phyloP scores from a whole-genome alignment of 2,113 vertebrate species.

The Neodontobutis hainanensis region DNA sequence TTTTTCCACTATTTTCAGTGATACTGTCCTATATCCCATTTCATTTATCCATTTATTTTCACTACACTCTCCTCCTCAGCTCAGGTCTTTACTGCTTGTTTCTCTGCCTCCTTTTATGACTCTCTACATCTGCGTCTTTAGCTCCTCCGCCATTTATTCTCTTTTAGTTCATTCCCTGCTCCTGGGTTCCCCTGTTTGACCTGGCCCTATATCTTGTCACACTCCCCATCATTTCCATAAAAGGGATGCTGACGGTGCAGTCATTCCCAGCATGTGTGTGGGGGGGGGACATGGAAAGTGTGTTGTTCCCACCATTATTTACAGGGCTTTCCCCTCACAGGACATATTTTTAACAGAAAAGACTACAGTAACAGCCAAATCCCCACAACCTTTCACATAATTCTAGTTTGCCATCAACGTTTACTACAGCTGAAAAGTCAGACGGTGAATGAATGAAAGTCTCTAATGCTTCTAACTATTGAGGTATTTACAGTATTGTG shows the following conservation, averaged over 20 bases:
- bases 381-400: too few species aligned
- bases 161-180: constrained; percentile 13
- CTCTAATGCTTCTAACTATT: too few species aligned
- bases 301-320: constrained; percentile 65
- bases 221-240: constrained; percentile 59
- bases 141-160: constrained; percentile 19
- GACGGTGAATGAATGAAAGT: too few species aligned
- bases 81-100: neutral
- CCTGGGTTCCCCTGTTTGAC: neutral
- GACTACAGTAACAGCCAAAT: too few species aligned
- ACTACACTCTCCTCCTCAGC: too few species aligned
- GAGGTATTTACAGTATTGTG: neutral
- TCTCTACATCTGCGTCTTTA: neutral
- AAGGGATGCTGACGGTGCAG: constrained; percentile 86
- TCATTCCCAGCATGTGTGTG: constrained; percentile 59
- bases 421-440: too few species aligned
- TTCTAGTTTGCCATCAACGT: too few species aligned
- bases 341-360: too few species aligned
- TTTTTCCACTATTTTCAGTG: constrained; percentile 57
- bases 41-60: neutral
- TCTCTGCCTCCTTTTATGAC: constrained; percentile 1
- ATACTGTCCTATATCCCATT: constrained; percentile 64
- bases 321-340: too few species aligned
- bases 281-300: constrained; percentile 69
- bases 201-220: constrained; percentile 39